phyloP scores from a whole-genome alignment of 2,797 vertebrate species.

The Poecilia wingei region DNA sequence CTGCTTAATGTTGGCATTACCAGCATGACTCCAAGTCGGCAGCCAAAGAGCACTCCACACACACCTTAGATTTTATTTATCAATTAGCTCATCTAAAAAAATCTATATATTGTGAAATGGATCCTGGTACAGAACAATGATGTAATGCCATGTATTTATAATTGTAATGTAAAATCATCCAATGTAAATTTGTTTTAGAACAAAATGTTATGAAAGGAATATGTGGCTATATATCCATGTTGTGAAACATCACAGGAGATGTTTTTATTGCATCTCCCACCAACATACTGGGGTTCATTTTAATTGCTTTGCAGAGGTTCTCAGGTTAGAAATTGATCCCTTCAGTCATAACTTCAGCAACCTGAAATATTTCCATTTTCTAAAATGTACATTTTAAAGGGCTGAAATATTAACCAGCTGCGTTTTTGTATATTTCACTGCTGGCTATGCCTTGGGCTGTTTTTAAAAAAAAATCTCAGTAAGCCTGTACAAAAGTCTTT shows the following conservation, averaged over 20 bases:
- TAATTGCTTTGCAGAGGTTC: constrained; percentile 31
- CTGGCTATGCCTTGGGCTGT: background rate
- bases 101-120: background rate
- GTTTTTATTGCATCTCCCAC: constrained; percentile 11
- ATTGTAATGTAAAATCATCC: background rate
- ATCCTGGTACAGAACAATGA: background rate
- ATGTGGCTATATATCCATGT: background rate
- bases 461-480: background rate
- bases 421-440: background rate
- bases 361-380: constrained; percentile 17
- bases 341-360: constrained; percentile 3
- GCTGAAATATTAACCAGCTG: constrained; percentile 2
- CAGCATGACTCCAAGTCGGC: background rate
- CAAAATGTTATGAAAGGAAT: background rate
- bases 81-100: background rate
- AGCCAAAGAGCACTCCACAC: background rate
- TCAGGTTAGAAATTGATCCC: constrained; percentile 38
- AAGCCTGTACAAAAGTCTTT: constrained; percentile 11
- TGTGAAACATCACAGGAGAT: background rate
- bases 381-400: constrained; percentile 34
- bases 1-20: background rate
- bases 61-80: background rate
- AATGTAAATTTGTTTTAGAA: background rate
- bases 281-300: constrained; percentile 20
- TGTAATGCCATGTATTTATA: background rate